These are phyloP conservation scores for Brachyptera risi DNA, from an alignment of 2,888 invertebrate genomes.

Conservation along the genomic window DNA sequence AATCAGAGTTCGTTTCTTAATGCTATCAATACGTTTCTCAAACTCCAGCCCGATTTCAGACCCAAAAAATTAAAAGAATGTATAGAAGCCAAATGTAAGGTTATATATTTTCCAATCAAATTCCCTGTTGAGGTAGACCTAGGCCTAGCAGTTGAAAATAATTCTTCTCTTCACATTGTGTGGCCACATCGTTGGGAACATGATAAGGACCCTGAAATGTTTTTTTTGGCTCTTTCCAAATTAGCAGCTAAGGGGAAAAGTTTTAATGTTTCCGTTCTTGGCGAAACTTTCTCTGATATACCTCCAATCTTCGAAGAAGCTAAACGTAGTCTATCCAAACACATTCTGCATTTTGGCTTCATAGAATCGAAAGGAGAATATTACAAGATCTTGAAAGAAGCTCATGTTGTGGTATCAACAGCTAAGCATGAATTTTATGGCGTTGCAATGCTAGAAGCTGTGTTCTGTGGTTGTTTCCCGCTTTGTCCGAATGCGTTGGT, in stretches of 20 bases:
- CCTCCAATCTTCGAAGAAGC: slow-evolving; percentile 58
- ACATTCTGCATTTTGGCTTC: slow-evolving; percentile 59
- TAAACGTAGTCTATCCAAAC: slow-evolving; percentile 45
- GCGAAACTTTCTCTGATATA: slow-evolving; percentile 57
- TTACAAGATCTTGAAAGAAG: slow-evolving; percentile 50
- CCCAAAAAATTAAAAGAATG: slow-evolving; percentile 52
- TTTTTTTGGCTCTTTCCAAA: slow-evolving; percentile 53
- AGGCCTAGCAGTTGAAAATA: neutral
- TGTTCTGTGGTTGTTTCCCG: slow-evolving; percentile 64
- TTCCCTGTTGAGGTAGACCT: slow-evolving; percentile 44
- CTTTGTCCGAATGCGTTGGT: slow-evolving; percentile 63
- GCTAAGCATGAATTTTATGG: slow-evolving; percentile 74
- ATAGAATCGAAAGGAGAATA: slow-evolving; percentile 53
- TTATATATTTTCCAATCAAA: slow-evolving; percentile 59
- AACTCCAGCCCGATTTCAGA: slow-evolving; percentile 60
- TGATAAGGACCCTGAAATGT: slow-evolving; percentile 65
- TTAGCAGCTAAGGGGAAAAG: slow-evolving; percentile 50
- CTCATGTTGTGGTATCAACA: slow-evolving; percentile 67
- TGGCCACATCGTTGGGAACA: slow-evolving; percentile 80
- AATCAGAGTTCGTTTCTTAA: slow-evolving; percentile 63
- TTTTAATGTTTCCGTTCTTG: slow-evolving; percentile 58
- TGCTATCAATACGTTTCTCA: slow-evolving; percentile 56
- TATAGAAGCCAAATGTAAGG: slow-evolving; percentile 57
- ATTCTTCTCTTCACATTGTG: slow-evolving; percentile 50
- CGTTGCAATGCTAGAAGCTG: slow-evolving; percentile 54